Base-by-base conservation (phyloP, 2,113 vertebrate species). In the western clawed frog (Xenopus tropicalis) region DNA sequence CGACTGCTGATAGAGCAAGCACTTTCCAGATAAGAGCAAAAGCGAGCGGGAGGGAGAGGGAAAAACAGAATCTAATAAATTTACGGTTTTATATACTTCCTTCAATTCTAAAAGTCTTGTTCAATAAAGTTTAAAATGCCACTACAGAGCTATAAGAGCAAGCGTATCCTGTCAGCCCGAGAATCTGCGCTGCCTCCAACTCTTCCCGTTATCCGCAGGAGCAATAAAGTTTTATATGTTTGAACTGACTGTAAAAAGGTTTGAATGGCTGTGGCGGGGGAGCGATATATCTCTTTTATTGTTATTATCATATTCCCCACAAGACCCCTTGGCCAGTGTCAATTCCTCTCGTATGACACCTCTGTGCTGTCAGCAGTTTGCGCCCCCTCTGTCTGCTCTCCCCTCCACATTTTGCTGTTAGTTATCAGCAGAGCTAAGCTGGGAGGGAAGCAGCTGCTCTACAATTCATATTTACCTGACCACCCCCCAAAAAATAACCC, bases 41-140 rank as follows among this genome's bases (percentile, higher is more conserved):
- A 52, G 65, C 29, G 72, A 37, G 61, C 11, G 21, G 43, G 54
- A 64, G 63, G 20, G 22, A 43, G 42, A 43, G 22, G 14, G 17
- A 20, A 62, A 65, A 74, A 85, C 92, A 91, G 91, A 93, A 93
- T 92, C 91, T 91, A 93, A 95, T 97, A 96, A 94, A 96, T 94
- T 92, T 93, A 90, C 90, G 89, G 87, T 94, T 96, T 96, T 97
- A 95, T 94, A 94, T 92, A 96, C 94, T 95, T 93, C 90, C 90
- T 91, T 89, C 91, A 95, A 93, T 94, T 97, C 94, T 95, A 92
- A 88, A 92, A 95, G 92, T 94, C 93, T 93, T 94, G 94, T 97
- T 93, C 92, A 96, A 95, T 98, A 97, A 95, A 95, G 92, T 95
- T 96, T 96, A 94, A 96, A 96, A 95, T 94, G 94, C 93, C 95